These are phyloP conservation scores for Synergus japonicus DNA, from an alignment of 2,888 invertebrate species.

Conservation along the genomic window DNA sequence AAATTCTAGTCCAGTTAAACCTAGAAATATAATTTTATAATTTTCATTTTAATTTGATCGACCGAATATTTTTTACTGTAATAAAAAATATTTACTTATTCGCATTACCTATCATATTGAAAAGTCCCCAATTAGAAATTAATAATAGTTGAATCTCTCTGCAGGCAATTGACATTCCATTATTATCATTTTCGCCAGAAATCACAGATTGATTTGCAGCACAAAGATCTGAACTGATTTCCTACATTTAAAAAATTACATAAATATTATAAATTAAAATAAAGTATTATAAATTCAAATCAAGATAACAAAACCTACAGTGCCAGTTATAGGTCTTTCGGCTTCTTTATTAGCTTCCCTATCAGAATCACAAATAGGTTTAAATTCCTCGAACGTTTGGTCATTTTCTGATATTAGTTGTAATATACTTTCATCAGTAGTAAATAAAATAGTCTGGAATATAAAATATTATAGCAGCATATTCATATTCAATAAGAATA, in stretches of 20 bases:
- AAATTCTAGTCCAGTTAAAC: slow-evolving; percentile 68
- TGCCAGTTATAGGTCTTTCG: slow-evolving; percentile 82
- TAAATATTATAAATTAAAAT: no score
- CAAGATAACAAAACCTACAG: slow-evolving; percentile 70
- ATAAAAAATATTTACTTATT: neutral
- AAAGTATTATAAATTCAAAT: neutral
- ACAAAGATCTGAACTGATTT: neutral
- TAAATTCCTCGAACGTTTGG: slow-evolving; percentile 76
- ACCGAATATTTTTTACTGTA: neutral
- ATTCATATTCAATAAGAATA: neutral
- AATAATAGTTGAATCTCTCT: slow-evolving; percentile 80
- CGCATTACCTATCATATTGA: slow-evolving; percentile 79
- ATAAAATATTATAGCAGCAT: slow-evolving; percentile 16
- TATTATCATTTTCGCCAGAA: slow-evolving; percentile 43
- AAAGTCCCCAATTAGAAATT: slow-evolving; percentile 83
- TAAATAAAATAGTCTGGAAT: slow-evolving; percentile 89
- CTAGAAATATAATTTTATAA: slow-evolving; percentile 50
- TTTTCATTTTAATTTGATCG: neutral
- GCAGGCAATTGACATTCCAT: slow-evolving; percentile 65
- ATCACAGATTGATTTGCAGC: slow-evolving; percentile 1
- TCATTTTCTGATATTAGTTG: slow-evolving; percentile 81
- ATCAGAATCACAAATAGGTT: slow-evolving; percentile 76
- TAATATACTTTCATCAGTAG: slow-evolving; percentile 86
- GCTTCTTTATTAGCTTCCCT: slow-evolving; percentile 77
- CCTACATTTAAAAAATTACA: neutral